These are phyloP conservation scores for Odobenus rosmarus DNA, from an alignment of 2,113 vertebrate species.

Conservation along the genomic window DNA sequence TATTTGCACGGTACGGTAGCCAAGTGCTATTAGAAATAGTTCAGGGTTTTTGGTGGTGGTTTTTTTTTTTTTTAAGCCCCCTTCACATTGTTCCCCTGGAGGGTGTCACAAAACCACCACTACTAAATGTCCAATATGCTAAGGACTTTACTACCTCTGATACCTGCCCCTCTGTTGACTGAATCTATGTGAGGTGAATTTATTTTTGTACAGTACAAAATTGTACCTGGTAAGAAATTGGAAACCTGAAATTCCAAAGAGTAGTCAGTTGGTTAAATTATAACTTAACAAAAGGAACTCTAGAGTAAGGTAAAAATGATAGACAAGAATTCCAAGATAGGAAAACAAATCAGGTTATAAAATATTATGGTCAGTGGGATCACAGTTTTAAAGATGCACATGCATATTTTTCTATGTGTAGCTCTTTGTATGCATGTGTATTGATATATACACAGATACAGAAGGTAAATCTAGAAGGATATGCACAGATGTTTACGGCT, in stretches of 20 bases:
- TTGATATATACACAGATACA: not conserved
- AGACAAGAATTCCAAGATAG: not conserved
- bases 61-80: not conserved
- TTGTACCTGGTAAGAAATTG: not conserved
- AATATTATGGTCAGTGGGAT: not conserved
- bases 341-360: not conserved
- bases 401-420: not conserved
- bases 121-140: not conserved
- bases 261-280: not conserved
- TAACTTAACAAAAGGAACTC: not conserved
- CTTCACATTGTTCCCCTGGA: not conserved
- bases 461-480: not conserved
- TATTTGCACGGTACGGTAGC: not conserved
- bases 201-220: conserved; percentile 1
- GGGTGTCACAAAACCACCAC: not conserved
- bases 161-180: not conserved
- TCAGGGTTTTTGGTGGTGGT: not conserved
- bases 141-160: not conserved
- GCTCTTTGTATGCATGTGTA: not conserved
- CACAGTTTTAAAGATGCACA: not conserved
- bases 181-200: not conserved
- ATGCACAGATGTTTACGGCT: not conserved
- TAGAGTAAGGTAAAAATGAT: not conserved
- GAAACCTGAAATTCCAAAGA: not conserved
- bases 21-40: not conserved